Evolutionary conservation across 2,888 invertebrate genomes (phyloP).

Genomic region (Lydus trimaculatus): DNA sequence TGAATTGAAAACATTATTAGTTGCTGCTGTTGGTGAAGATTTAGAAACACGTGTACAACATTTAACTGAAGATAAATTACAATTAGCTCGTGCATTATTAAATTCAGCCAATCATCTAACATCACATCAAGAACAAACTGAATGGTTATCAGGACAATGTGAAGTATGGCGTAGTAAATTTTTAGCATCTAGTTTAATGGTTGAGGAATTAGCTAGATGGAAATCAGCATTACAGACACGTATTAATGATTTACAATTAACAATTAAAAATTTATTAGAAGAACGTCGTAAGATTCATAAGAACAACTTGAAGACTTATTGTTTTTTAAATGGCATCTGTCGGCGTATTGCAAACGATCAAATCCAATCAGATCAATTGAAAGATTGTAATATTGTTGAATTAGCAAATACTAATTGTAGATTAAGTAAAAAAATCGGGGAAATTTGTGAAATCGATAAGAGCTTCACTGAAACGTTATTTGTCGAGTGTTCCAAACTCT

Average conservation of each 20-base stretch:
- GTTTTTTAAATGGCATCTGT: constrained; percentile 65
- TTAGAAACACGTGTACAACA: constrained; percentile 88
- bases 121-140: constrained; percentile 91
- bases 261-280: constrained; percentile 72
- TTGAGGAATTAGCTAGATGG: constrained; percentile 89
- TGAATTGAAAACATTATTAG: constrained; percentile 89
- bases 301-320: constrained; percentile 69
- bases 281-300: constrained; percentile 73
- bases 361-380: constrained; percentile 46
- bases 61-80: constrained; percentile 90
- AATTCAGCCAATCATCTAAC: constrained; percentile 86
- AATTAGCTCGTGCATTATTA: constrained; percentile 83
- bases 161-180: constrained; percentile 98
- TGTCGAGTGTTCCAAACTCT: constrained; percentile 12
- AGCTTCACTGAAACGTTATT: constrained; percentile 34
- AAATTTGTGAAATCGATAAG: constrained; percentile 58
- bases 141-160: constrained; percentile 91
- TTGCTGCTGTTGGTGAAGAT: constrained; percentile 96
- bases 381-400: constrained; percentile 71
- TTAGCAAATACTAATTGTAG: constrained; percentile 69
- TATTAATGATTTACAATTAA: constrained; percentile 73
- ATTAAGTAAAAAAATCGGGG: constrained; percentile 67
- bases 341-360: constrained; percentile 51
- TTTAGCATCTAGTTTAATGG: constrained; percentile 91
- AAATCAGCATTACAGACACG: constrained; percentile 80